Evolutionary conservation across 2,113 vertebrate genomes (phyloP).

Genomic region (Camarhynchus parvulus): DNA sequence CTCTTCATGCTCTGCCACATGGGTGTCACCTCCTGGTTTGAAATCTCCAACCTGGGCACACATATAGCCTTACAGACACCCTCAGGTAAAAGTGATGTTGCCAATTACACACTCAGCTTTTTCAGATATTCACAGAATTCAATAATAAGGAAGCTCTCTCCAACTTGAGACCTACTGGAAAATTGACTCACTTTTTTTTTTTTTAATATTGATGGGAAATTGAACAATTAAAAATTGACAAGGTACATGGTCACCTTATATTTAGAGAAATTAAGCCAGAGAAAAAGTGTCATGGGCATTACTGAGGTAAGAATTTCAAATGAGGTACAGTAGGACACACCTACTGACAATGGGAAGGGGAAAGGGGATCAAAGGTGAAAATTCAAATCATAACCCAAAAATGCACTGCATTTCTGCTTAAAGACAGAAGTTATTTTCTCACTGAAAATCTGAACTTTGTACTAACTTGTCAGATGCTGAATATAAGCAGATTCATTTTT

Average conservation of each 20-base stretch:
- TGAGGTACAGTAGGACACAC: not conserved
- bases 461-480: slow-evolving; percentile 83
- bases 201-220: not conserved
- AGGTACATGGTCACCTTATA: not conserved
- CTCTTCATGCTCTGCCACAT: not conserved
- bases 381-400: not conserved
- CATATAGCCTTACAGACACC: not conserved
- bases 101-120: not conserved
- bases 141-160: not conserved
- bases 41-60: not conserved
- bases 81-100: not conserved
- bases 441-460: not conserved
- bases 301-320: not conserved
- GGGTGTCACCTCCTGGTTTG: not conserved
- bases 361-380: not conserved
- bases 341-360: not conserved
- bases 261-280: not conserved
- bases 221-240: not conserved
- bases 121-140: not conserved
- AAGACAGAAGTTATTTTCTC: not conserved
- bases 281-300: not conserved
- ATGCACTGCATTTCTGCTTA: not conserved
- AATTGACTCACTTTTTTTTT: not conserved
- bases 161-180: not conserved
- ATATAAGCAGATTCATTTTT: slow-evolving; percentile 79